Evolutionary conservation across 2,888 invertebrate genomes (phyloP).

Genomic region (Schizotus pectinicornis): DNA sequence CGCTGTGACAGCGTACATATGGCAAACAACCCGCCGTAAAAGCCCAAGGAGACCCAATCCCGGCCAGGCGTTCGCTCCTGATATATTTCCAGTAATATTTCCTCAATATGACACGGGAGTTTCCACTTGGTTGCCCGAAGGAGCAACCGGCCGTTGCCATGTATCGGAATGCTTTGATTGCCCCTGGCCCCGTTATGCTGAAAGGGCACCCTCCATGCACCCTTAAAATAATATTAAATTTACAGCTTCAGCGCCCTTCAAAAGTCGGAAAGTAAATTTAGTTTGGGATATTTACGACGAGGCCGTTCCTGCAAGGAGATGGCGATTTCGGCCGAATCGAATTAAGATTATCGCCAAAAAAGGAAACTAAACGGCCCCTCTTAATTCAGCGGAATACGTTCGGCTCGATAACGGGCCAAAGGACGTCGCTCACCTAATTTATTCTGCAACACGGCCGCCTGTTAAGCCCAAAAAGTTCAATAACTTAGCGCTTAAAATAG

Average conservation of each 20-base stretch:
- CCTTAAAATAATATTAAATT: constrained; percentile 44
- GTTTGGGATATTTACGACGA: constrained; percentile 28
- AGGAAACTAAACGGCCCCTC: no score
- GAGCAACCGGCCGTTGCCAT: constrained; percentile 5
- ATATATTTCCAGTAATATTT: constrained; percentile 22
- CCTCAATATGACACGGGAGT: constrained; percentile 16
- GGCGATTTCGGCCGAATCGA: constrained; percentile 10
- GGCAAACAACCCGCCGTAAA: constrained; percentile 6
- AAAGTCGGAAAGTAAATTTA: constrained; percentile 34
- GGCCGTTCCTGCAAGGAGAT: constrained; percentile 16
- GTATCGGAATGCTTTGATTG: constrained; percentile 23
- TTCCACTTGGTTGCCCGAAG: constrained; percentile 3
- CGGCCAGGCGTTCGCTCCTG: constrained; percentile 2
- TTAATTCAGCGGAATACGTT: no score
- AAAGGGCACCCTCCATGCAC: constrained; percentile 34
- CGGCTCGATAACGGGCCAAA: no score
- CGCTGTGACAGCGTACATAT: not conserved
- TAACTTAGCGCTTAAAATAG: no score
- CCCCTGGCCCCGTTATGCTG: constrained; percentile 12
- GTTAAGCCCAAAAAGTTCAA: no score
- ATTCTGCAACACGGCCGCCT: no score
- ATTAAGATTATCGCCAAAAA: no score
- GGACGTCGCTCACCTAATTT: no score
- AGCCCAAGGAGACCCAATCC: constrained; percentile 6
- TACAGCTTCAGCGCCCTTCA: constrained; percentile 39